Conservation (phyloP, 2,113 vertebrate species). For the Xiphorhynchus elegans region DNA sequence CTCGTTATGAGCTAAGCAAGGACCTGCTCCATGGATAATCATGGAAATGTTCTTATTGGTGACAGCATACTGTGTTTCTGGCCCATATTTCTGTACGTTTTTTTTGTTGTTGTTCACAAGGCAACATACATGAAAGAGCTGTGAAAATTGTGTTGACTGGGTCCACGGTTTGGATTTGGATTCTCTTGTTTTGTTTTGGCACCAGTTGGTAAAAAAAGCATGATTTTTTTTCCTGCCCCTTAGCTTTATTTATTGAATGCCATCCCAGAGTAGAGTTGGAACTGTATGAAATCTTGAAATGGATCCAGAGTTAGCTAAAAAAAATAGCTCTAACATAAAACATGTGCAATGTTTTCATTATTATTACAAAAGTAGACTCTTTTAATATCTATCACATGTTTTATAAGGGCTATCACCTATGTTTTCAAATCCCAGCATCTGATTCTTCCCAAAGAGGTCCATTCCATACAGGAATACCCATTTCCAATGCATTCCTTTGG, state of each 20-base stretch:
- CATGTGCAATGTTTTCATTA: not conserved
- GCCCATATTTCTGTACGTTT: too few species aligned
- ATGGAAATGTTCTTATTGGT: not conserved
- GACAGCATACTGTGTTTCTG: not conserved
- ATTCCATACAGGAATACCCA: not conserved
- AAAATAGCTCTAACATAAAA: not conserved
- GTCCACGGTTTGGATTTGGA: not conserved
- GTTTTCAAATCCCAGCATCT: not conserved
- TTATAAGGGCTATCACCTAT: not conserved
- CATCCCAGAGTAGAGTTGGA: not conserved
- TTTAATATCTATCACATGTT: not conserved
- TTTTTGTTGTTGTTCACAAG: not conserved
- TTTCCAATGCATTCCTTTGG: not conserved
- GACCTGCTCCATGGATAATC: not conserved
- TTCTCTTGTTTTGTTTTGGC: not conserved
- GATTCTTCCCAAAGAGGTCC: not conserved
- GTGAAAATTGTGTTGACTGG: not conserved
- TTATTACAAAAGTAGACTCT: not conserved
- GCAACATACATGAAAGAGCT: not conserved
- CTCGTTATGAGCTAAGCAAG: not conserved
- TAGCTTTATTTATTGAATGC: not conserved
- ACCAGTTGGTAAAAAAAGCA: rapidly evolving
- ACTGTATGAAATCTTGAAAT: not conserved
- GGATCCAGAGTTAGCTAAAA: not conserved
- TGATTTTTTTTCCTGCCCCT: not conserved